Conservation (phyloP, 2,113 vertebrate species). For the Penelope pileata region DNA sequence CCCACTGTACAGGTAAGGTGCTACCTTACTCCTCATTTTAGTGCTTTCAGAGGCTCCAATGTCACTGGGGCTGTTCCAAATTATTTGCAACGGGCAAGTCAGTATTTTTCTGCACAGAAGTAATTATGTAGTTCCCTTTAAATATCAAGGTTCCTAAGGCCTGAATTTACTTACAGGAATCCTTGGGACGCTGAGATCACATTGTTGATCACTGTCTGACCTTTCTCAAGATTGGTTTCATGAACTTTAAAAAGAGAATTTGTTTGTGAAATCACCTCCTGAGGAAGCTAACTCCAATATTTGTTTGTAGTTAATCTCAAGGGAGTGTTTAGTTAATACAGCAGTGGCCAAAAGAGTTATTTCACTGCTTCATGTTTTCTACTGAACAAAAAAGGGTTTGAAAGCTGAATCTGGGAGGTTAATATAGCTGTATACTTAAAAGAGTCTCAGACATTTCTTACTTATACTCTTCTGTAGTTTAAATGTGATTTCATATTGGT, state of each 20-base stretch:
- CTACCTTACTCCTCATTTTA: neutral
- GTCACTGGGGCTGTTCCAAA: neutral
- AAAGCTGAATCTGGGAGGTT: slow-evolving; percentile 48
- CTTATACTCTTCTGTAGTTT: slow-evolving; percentile 20
- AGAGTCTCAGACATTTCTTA: slow-evolving; percentile 21
- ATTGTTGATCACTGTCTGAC: slow-evolving; percentile 52
- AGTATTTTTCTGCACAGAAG: neutral
- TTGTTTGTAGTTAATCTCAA: slow-evolving; percentile 63
- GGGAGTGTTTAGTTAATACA: slow-evolving; percentile 58
- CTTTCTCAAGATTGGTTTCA: slow-evolving; percentile 72
- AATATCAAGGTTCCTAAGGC: slow-evolving; percentile 40
- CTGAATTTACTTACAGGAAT: slow-evolving; percentile 48
- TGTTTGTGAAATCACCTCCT: slow-evolving; percentile 69
- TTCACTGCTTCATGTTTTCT: slow-evolving; percentile 18
- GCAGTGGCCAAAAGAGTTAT: slow-evolving; percentile 33
- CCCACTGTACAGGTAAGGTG: neutral
- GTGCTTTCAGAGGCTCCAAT: neutral
- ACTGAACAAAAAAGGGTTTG: neutral
- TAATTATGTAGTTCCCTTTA: slow-evolving; percentile 49
- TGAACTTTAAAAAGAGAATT: slow-evolving; percentile 69
- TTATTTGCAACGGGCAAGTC: neutral
- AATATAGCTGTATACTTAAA: slow-evolving; percentile 12
- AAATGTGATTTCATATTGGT: slow-evolving; percentile 44
- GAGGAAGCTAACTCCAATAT: slow-evolving; percentile 39
- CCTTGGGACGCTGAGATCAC: slow-evolving; percentile 22